Evolutionary conservation across 2,888 invertebrate genomes (phyloP).

Genomic region (Megamerina dolium): DNA sequence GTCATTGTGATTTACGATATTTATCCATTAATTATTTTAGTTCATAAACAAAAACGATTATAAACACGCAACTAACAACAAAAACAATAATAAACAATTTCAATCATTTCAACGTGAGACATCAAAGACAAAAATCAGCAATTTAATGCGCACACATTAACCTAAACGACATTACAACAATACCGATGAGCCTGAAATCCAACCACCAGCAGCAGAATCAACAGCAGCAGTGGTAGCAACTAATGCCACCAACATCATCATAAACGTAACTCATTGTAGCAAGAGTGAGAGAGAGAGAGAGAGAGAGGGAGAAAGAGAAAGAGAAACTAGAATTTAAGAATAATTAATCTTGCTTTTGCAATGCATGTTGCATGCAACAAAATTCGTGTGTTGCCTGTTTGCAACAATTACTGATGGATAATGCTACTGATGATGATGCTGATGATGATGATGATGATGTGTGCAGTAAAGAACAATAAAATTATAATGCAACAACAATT

Average conservation of each 20-base stretch:
- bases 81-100: conserved; percentile 5
- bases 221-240: background rate
- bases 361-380: too few relatives aligned
- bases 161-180: background rate
- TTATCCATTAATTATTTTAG: conserved; percentile 8
- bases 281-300: too few relatives aligned
- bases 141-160: background rate
- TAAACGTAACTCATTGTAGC: too few relatives aligned
- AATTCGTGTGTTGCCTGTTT: too few relatives aligned
- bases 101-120: background rate
- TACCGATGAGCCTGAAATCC: background rate
- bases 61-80: conserved; percentile 1
- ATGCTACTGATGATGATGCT: too few relatives aligned
- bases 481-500: too few relatives aligned
- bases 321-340: too few relatives aligned
- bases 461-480: too few relatives aligned
- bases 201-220: background rate
- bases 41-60: conserved; percentile 10
- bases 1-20: conserved; percentile 8
- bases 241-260: background rate
- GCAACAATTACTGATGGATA: too few relatives aligned
- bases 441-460: too few relatives aligned
- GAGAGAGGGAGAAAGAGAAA: too few relatives aligned
- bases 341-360: too few relatives aligned
- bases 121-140: background rate